phyloP scores from a whole-genome alignment of 2,113 vertebrate species.

The Glaucomys volans region DNA sequence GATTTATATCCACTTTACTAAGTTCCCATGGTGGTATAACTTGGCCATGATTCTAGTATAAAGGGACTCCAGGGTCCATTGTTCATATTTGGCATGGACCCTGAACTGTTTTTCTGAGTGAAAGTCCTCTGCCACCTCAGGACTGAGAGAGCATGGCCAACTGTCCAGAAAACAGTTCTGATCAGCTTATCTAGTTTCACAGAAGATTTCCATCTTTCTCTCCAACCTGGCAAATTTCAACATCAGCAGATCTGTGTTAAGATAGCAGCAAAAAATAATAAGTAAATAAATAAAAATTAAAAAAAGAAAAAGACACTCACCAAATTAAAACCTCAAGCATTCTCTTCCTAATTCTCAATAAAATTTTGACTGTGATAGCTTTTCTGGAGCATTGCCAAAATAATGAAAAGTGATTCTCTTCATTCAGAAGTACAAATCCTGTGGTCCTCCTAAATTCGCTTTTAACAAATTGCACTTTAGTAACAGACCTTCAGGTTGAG shows the following conservation, averaged over 20 bases:
- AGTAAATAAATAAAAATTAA: too few relatives aligned
- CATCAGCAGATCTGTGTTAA: not conserved
- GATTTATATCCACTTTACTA: not conserved
- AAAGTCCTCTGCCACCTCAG: not conserved
- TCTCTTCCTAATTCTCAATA: not conserved
- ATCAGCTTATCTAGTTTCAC: not conserved
- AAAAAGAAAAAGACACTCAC: not conserved
- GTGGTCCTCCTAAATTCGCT: constrained; percentile 22
- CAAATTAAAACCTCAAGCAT: not conserved
- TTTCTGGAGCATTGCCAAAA: not conserved
- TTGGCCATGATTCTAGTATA: not conserved
- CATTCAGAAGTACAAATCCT: not conserved
- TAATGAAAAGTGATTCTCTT: not conserved
- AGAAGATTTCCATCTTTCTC: not conserved
- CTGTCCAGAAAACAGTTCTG: not conserved
- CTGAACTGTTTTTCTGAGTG: not conserved
- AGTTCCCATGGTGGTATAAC: not conserved
- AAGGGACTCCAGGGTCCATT: not conserved
- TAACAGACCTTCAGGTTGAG: not conserved
- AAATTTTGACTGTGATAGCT: not conserved
- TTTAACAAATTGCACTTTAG: not conserved
- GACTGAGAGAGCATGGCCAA: not conserved
- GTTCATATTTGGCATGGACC: not conserved
- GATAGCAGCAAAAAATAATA: not conserved
- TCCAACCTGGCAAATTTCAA: not conserved